Evolutionary conservation across 2,888 invertebrate genomes (phyloP).

Genomic region (Leucoma salicis): DNA sequence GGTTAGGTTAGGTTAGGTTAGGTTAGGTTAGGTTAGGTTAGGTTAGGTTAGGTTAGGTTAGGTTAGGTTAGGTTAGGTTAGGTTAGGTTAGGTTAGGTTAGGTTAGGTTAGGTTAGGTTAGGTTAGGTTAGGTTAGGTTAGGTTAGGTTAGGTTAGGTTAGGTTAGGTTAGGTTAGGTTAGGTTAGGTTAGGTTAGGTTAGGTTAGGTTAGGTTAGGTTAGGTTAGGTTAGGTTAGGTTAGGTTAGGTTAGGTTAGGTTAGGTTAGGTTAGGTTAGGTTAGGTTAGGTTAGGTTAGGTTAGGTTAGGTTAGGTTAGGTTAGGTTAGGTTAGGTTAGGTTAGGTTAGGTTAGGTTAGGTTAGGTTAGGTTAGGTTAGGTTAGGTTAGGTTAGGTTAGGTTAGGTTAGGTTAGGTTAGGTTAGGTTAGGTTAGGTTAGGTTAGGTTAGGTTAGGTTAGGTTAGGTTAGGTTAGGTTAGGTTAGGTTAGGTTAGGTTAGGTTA

Average conservation of each 20-base stretch:
- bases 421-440: slow-evolving; percentile 12
- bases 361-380: slow-evolving; percentile 12
- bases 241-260: slow-evolving; percentile 12
- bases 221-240: slow-evolving; percentile 13
- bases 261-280: slow-evolving; percentile 9
- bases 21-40: slow-evolving; percentile 1
- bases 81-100: slow-evolving; percentile 20
- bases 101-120: slow-evolving; percentile 19
- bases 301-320: slow-evolving; percentile 8
- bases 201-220: slow-evolving; percentile 4
- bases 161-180: slow-evolving; percentile 5
- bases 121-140: slow-evolving; percentile 12
- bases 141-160: slow-evolving; percentile 4
- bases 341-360: slow-evolving; percentile 11
- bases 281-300: slow-evolving; percentile 8
- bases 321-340: slow-evolving; percentile 8
- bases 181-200: slow-evolving; percentile 4
- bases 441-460: slow-evolving; percentile 12
- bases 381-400: slow-evolving; percentile 12
- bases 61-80: slow-evolving; percentile 24
- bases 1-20: slow-evolving; percentile 2
- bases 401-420: slow-evolving; percentile 12
- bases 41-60: slow-evolving; percentile 5
- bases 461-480: slow-evolving; percentile 12
- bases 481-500: slow-evolving; percentile 10